These are phyloP conservation scores for Cassiopea xamachana DNA, from an alignment of 30 jellyfish, hydroid and myxozoan genomes.

Conservation along the genomic window DNA sequence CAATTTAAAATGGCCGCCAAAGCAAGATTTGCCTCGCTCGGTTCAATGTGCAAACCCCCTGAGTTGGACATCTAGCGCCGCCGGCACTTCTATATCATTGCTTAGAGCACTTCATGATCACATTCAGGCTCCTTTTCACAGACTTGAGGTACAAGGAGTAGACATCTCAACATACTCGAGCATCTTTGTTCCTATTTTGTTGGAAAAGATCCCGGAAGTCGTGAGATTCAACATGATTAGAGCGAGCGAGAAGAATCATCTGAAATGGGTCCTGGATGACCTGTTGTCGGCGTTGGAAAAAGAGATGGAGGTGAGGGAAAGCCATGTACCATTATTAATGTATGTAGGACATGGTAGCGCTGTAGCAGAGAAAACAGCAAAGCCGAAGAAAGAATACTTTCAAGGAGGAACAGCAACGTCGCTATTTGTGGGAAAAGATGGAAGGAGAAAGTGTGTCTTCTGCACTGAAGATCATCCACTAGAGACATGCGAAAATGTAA, in stretches of 20 bases:
- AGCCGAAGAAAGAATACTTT: neutral
- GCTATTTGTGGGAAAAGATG: conserved; percentile 13
- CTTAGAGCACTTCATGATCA: conserved; percentile 50
- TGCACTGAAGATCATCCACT: conserved; percentile 33
- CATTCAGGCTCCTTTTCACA: conserved; percentile 53
- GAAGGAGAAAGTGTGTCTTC: conserved; percentile 35
- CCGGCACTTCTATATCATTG: no score
- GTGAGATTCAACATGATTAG: conserved; percentile 24
- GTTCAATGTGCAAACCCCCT: no score
- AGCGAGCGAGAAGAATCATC: neutral
- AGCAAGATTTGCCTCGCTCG: no score
- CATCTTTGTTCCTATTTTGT: conserved; percentile 42
- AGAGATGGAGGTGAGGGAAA: conserved; percentile 29
- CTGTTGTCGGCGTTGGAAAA: conserved; percentile 18
- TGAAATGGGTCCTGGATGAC: conserved; percentile 33
- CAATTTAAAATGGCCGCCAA: no score
- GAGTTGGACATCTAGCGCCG: no score
- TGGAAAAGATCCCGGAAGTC: conserved; percentile 56
- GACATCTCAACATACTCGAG: conserved; percentile 23
- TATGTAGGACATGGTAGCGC: neutral
- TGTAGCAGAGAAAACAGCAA: neutral
- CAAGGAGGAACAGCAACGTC: conserved; percentile 22
- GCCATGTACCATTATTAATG: conserved; percentile 23
- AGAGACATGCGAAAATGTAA: conserved; percentile 33
- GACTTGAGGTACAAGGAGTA: conserved; percentile 58